Base-by-base conservation (phyloP, 2,888 invertebrate species). In the Emmelina monodactyla region DNA sequence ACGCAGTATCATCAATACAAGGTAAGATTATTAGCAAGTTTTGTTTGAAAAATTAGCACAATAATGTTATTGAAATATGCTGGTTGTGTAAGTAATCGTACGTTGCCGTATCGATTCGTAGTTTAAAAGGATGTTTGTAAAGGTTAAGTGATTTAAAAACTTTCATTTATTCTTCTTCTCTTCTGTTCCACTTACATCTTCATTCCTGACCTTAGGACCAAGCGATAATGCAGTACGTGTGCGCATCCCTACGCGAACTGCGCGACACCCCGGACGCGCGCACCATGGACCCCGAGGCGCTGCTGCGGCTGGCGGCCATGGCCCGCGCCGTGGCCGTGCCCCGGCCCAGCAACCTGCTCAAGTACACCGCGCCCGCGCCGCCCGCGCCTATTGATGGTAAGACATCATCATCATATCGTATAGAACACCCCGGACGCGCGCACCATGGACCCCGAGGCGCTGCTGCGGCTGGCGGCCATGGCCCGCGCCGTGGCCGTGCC, bases 261-360 rank as follows among this genome's bases (percentile, higher is more conserved):
- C 83, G 85, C 31, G 82, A 85, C 39, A 71, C 71, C 1, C 73
- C 82, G 2, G 87, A 89, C 46, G 79, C 86, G 1, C 82, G 83
- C 39, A 86, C 88, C 53, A 85, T 93, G 43, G 94, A 96, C 66
- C 92, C 95, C 0, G 96, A 97, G 61, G 91, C 91, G 35, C 96
- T 89, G 66, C 94, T 94, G 71, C 84, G 94, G 2, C 82, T 96
- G 15, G 87, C 96, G 25, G 72, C 94, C 35, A 85, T 93, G 10
- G 91, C 92, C 1, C 83, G 95, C 29, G 88, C 91, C 25, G 91
- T 97, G 31, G 94, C 95, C 7, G 87, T 92, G 9, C 82, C 90
- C 0, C 82, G 96, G 7, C 94, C 97, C 0, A 83, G 87, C 33
- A 91, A 94, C 59, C 83, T 97, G 14, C 72, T 80, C 37, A 68